Base-by-base conservation (phyloP, 2,888 invertebrate genomes). In the Lepidochrysops patricia region DNA sequence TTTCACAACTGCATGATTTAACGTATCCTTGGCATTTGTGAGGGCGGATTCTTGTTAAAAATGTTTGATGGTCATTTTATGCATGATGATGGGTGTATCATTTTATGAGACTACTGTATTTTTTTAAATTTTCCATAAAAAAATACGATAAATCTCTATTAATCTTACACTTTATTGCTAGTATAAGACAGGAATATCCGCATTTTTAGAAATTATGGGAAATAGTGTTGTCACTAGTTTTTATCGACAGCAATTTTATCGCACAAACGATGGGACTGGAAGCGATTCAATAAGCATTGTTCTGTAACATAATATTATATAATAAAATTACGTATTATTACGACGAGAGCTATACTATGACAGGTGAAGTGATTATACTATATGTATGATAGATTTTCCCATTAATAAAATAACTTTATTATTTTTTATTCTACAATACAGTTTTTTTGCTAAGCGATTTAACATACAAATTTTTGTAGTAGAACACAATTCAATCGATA, bases 221-320 rank as follows among this genome's bases (percentile, higher is more conserved):
- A 54, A 54, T 32, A 19, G 54, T 19, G 54, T 23, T 54, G 29
- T 54, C 32, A 54, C 54, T 29, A 29, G 19, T 54, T 54, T 54
- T 54, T 54, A 27, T 27, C 29, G 29, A 29, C 27, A 54, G 19
- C 12, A 54, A 54, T 54, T 50, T 29, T 27, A 54, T 27, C 27
- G 29, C 26, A 29, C 52, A 52, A 52, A 29, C 27, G 54, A 54
- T 54, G 54, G 19, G 54, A 54, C 19, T 54, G 54, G 54, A 54
- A 54, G 54, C 19, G 29, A 54, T 19, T 54, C 54, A 52, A 52
- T 52, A 27, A 26, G 26, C 52, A 54, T 54, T 54, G 54, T 54
- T 54, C 29, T 54, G 54, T 54, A 54, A 54, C 54, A 29, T 54
- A 29, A 54, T 29, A 19, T 54, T 54, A 54, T 54, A 29, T 15